phyloP scores from a whole-genome alignment of 1,140 invertebrate species.

The Anadara kagoshimensis region DNA sequence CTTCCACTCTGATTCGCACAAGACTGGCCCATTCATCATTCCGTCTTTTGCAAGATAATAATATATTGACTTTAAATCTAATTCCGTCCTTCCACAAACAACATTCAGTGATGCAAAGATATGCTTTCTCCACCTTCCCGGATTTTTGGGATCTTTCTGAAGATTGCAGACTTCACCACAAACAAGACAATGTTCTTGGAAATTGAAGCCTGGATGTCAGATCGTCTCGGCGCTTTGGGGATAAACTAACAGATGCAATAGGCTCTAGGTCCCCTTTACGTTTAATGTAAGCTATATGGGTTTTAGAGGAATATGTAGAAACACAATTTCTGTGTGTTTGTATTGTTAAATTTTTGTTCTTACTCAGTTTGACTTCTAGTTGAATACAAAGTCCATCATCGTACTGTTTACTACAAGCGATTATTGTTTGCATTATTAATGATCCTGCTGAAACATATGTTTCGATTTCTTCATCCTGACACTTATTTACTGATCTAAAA shows the following conservation, averaged over 20 bases:
- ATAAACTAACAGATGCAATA: neutral
- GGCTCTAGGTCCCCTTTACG: neutral
- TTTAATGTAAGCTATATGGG: neutral
- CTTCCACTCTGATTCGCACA: neutral
- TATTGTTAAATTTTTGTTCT: no score
- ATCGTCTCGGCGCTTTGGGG: constrained; percentile 6
- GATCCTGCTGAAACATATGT: no score
- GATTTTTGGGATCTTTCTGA: constrained; percentile 8
- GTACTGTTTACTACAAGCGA: no score
- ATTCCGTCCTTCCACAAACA: neutral
- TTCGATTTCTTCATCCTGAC: no score
- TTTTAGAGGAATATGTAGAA: constrained; percentile 17
- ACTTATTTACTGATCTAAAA: no score
- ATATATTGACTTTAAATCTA: constrained; percentile 10
- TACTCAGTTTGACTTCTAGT: no score
- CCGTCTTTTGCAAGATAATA: neutral
- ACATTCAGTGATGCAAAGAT: constrained; percentile 5
- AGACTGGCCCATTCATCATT: neutral
- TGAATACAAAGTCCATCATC: no score
- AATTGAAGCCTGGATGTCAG: constrained; percentile 6
- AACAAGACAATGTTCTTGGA: constrained; percentile 22
- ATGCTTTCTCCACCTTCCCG: neutral
- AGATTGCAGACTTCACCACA: constrained; percentile 21
- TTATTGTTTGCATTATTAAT: no score
- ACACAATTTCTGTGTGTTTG: constrained; percentile 22